Conservation (phyloP, 2,888 invertebrate species). For the Drosophila dives region DNA sequence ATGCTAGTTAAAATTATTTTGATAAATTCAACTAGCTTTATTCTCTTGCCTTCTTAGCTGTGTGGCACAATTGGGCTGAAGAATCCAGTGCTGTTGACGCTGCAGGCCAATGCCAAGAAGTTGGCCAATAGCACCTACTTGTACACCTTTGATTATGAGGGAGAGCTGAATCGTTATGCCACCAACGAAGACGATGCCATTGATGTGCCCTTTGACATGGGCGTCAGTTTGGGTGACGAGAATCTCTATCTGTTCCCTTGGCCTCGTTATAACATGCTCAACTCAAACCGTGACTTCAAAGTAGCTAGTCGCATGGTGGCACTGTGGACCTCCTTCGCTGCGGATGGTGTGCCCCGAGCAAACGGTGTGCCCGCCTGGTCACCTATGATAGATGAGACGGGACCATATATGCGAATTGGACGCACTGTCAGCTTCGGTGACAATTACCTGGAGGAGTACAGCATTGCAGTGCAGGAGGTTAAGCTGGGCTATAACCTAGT, state of each 20-base stretch:
- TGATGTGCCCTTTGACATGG: slow-evolving; percentile 85
- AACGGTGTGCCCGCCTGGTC: slow-evolving; percentile 80
- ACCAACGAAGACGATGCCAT: slow-evolving; percentile 78
- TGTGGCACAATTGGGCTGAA: slow-evolving; percentile 85
- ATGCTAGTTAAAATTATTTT: neutral
- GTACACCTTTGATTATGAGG: slow-evolving; percentile 86
- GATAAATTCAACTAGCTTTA: neutral
- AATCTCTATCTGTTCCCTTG: slow-evolving; percentile 86
- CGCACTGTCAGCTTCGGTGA: slow-evolving; percentile 73
- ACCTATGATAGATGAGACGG: slow-evolving; percentile 80
- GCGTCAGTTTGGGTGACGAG: slow-evolving; percentile 87
- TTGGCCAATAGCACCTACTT: slow-evolving; percentile 84
- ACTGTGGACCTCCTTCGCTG: slow-evolving; percentile 84
- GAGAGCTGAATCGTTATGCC: slow-evolving; percentile 84
- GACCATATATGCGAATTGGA: slow-evolving; percentile 83
- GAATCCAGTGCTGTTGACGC: slow-evolving; percentile 85
- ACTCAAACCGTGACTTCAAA: slow-evolving; percentile 83
- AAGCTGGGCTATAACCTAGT: slow-evolving; percentile 76
- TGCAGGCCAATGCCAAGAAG: slow-evolving; percentile 84
- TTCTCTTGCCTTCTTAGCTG: slow-evolving; percentile 76
- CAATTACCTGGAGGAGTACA: slow-evolving; percentile 83
- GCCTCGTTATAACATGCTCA: slow-evolving; percentile 78
- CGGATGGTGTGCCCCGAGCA: slow-evolving; percentile 79
- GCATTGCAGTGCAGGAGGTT: slow-evolving; percentile 75
- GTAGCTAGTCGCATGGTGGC: slow-evolving; percentile 85